Evolutionary conservation across 2,888 invertebrate species (phyloP).

Genomic region (Epirrhoe tristata): DNA sequence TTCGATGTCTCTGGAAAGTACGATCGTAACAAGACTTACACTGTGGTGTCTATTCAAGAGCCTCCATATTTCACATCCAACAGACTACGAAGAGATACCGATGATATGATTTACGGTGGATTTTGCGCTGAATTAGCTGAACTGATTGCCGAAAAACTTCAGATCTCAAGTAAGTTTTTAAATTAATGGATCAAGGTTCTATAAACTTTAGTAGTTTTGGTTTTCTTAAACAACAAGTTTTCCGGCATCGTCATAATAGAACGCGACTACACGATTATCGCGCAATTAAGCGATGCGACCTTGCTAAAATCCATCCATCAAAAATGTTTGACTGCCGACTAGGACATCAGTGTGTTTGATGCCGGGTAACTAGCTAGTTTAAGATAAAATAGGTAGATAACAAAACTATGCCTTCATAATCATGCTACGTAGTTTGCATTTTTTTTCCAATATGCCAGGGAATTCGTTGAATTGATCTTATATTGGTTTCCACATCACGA

Average conservation of each 20-base stretch:
- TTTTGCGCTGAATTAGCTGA: slow-evolving; percentile 96
- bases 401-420: no score
- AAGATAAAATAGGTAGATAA: no score
- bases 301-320: no score
- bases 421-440: not conserved
- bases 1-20: slow-evolving; percentile 87
- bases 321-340: no score
- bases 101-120: slow-evolving; percentile 87
- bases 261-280: no score
- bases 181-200: not conserved
- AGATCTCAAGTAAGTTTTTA: slow-evolving; percentile 91
- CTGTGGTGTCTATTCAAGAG: slow-evolving; percentile 94
- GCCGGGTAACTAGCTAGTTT: no score
- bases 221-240: no score
- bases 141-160: slow-evolving; percentile 91
- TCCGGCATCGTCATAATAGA: no score
- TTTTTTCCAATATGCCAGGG: not conserved
- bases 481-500: not conserved
- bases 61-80: slow-evolving; percentile 90
- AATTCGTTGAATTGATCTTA: not conserved
- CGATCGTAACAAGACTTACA: slow-evolving; percentile 93
- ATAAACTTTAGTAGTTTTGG: no score
- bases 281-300: no score
- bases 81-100: not conserved
- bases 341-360: no score